Conservation (phyloP, 2,797 vertebrate species). For the Syncerus caffer region DNA sequence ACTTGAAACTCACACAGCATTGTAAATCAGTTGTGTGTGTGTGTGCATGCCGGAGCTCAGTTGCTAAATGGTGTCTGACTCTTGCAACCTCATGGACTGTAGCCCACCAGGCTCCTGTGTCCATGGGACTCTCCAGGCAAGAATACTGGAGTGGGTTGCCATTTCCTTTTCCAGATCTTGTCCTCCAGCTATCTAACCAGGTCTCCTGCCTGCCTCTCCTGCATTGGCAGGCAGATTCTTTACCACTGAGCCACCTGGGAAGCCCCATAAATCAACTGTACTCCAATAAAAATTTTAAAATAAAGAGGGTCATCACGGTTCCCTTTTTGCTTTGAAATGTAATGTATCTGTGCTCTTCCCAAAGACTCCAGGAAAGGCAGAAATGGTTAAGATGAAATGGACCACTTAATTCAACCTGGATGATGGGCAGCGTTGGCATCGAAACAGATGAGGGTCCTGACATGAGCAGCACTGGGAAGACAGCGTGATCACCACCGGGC, state of each 20-base stretch:
- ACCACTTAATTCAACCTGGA: not conserved
- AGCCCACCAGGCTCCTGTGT: not conserved
- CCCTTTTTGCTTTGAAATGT: not conserved
- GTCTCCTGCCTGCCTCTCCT: not conserved
- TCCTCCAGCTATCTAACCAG: not conserved
- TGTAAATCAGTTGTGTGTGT: not conserved
- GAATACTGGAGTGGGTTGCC: not conserved
- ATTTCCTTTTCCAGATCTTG: not conserved
- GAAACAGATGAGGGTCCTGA: no score
- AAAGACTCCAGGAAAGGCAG: not conserved
- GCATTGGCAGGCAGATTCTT: not conserved
- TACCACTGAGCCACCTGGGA: not conserved
- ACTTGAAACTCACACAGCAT: not conserved
- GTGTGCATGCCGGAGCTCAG: not conserved
- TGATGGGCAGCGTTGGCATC: not conserved
- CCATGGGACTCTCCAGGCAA: not conserved
- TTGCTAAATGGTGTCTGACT: not conserved
- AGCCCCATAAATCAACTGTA: not conserved
- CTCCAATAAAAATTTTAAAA: not conserved
- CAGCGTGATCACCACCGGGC: not conserved
- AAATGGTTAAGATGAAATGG: not conserved
- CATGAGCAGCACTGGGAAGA: accelerated
- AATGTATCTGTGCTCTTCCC: not conserved
- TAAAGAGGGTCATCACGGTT: no score
- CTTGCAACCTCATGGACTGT: not conserved